A percentile compares a stretch with the other conserved stretches of the same genome.
Evolutionary conservation across 2,797 vertebrate genomes (phyloP).

Genomic region (Masticophis lateralis): DNA sequence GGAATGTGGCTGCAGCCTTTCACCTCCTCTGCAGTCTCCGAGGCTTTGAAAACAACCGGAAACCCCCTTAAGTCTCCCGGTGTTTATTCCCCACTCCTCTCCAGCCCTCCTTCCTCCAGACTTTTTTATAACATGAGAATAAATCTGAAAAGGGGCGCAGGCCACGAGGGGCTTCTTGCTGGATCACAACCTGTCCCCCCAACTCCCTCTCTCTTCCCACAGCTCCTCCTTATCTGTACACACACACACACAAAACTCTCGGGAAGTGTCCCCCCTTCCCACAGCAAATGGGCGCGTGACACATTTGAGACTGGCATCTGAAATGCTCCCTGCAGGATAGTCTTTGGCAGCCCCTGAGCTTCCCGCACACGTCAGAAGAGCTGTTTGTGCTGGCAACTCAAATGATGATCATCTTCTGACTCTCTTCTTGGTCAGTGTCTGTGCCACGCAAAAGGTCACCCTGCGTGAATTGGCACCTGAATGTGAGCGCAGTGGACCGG

Average conservation of each 20-base stretch:
- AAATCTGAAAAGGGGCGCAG: neutral
- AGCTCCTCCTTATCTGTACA: neutral
- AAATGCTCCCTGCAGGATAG: neutral
- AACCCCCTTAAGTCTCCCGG: too few relatives aligned
- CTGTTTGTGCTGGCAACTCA: neutral
- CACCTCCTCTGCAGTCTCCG: too few relatives aligned
- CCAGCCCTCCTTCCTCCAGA: neutral
- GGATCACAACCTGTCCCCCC: neutral
- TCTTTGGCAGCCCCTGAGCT: neutral
- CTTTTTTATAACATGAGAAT: neutral
- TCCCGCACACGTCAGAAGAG: neutral
- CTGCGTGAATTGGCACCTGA: neutral
- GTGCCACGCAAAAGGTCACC: neutral
- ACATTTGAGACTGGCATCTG: neutral
- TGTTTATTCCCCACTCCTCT: too few relatives aligned
- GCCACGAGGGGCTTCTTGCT: too few relatives aligned
- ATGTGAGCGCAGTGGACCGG: neutral
- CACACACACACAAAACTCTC: neutral
- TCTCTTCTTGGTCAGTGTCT: neutral
- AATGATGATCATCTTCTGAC: neutral
- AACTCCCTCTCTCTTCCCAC: neutral
- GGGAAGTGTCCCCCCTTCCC: too few relatives aligned
- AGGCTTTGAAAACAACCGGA: too few relatives aligned
- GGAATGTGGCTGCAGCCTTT: too few relatives aligned
- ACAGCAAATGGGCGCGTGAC: neutral